Percentiles rank a stretch among this genome's conserved stretches.
Conservation (phyloP, 2,113 vertebrate species). For the Numida meleagris region DNA sequence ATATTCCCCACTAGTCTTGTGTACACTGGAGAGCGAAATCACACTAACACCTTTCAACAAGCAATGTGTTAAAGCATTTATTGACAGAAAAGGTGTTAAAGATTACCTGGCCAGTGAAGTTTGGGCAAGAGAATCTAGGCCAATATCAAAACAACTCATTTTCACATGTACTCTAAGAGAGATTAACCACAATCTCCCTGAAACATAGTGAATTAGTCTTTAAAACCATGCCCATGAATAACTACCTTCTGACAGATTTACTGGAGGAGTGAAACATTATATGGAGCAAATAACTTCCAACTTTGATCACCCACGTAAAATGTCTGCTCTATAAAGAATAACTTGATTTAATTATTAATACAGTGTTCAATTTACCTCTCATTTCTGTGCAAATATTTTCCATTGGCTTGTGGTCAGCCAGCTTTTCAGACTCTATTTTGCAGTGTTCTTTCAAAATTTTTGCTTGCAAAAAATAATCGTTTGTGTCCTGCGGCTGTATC, state of each 20-base stretch:
- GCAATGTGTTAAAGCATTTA: neutral
- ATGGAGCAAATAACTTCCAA: neutral
- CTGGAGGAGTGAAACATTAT: neutral
- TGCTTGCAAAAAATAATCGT: slow-evolving; percentile 88
- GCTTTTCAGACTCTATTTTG: slow-evolving; percentile 48
- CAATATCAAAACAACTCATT: slow-evolving; percentile 1
- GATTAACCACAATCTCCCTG: neutral
- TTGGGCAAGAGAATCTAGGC: neutral
- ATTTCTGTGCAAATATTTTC: slow-evolving; percentile 51
- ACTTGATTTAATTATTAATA: neutral
- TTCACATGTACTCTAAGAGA: neutral
- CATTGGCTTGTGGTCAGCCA: slow-evolving; percentile 22
- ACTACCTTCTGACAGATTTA: neutral
- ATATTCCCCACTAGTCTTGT: neutral
- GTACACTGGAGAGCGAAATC: neutral
- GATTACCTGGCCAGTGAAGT: neutral
- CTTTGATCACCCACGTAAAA: neutral
- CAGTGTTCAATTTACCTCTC: slow-evolving; percentile 64
- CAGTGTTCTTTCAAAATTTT: slow-evolving; percentile 81
- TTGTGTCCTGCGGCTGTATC: slow-evolving; percentile 93
- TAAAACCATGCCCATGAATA: neutral
- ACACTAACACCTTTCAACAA: neutral
- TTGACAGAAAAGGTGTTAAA: neutral
- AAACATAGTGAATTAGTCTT: neutral
- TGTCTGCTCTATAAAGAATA: neutral